phyloP scores from a whole-genome alignment of 2,888 invertebrate genomes.

The Romanomermis culicivorax region DNA sequence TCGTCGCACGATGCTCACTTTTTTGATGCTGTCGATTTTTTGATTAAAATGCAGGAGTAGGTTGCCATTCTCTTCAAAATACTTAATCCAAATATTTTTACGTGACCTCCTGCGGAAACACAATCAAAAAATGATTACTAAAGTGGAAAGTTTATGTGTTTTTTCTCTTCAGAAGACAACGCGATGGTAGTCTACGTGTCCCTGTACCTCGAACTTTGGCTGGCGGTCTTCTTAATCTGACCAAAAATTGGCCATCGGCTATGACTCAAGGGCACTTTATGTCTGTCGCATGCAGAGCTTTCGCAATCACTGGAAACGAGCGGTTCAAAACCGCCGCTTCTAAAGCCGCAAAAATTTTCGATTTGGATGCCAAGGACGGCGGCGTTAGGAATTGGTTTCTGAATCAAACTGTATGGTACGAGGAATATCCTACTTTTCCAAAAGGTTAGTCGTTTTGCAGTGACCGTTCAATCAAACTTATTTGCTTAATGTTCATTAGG shows the following conservation, averaged over 20 bases:
- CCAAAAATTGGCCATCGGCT: conserved; percentile 81
- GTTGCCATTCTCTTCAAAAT: no score
- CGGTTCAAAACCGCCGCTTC: conserved; percentile 59
- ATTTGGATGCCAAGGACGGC: conserved; percentile 37
- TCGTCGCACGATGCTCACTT: conserved; percentile 75
- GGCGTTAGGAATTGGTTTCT: conserved; percentile 61
- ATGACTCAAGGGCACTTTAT: conserved; percentile 93
- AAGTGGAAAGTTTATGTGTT: no score
- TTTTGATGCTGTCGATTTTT: conserved; percentile 77
- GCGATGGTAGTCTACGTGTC: conserved; percentile 69
- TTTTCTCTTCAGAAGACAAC: no score
- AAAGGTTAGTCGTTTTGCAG: no score
- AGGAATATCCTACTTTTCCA: conserved; percentile 91
- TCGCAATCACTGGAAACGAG: conserved; percentile 46
- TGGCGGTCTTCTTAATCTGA: conserved; percentile 53
- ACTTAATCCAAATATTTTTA: no score
- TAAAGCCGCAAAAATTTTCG: conserved; percentile 55
- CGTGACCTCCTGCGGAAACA: no score
- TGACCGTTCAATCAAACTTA: no score
- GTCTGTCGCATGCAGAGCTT: conserved; percentile 76
- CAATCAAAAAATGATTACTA: no score
- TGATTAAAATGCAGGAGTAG: conserved; percentile 58
- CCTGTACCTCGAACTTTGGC: conserved; percentile 47
- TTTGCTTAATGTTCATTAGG: no score
- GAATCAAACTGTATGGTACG: conserved; percentile 75